Percentiles rank a stretch among this genome's conserved stretches.
phyloP scores from a whole-genome alignment of 1,140 invertebrate species.

The Coptotermes formosanus region DNA sequence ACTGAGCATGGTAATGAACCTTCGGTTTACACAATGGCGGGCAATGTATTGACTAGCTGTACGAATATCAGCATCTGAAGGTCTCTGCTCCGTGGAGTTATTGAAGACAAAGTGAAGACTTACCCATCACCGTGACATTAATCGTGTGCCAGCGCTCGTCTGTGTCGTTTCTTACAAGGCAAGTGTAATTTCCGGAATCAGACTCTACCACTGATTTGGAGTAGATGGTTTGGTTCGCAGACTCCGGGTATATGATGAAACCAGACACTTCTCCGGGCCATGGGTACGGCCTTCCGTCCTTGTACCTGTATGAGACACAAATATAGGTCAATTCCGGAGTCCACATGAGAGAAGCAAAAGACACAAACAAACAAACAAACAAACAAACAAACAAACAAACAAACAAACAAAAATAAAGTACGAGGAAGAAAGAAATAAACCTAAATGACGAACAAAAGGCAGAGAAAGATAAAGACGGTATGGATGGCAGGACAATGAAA shows the following conservation, averaged over 20 bases:
- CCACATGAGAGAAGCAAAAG: no score
- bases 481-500: no score
- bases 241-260: slow-evolving; percentile 72
- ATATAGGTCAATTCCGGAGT: not conserved
- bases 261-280: slow-evolving; percentile 66
- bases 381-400: no score
- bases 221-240: slow-evolving; percentile 75
- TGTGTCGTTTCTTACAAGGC: slow-evolving; percentile 67
- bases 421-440: no score
- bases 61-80: no score
- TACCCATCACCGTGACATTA: slow-evolving; percentile 63
- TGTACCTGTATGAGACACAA: slow-evolving; percentile 58
- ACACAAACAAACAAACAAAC: no score
- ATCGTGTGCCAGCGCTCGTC: slow-evolving; percentile 62
- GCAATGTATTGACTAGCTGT: no score
- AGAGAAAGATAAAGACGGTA: no score
- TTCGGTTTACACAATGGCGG: no score
- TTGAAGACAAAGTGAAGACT: slow-evolving; percentile 41
- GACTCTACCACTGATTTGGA: slow-evolving; percentile 58
- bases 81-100: not conserved
- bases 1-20: no score
- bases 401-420: no score
- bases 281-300: slow-evolving; percentile 70
- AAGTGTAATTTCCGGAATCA: slow-evolving; percentile 72
- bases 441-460: no score